Evolutionary conservation across 2,113 vertebrate genomes (phyloP).

Genomic region (Orthochromis malagaraziensis): DNA sequence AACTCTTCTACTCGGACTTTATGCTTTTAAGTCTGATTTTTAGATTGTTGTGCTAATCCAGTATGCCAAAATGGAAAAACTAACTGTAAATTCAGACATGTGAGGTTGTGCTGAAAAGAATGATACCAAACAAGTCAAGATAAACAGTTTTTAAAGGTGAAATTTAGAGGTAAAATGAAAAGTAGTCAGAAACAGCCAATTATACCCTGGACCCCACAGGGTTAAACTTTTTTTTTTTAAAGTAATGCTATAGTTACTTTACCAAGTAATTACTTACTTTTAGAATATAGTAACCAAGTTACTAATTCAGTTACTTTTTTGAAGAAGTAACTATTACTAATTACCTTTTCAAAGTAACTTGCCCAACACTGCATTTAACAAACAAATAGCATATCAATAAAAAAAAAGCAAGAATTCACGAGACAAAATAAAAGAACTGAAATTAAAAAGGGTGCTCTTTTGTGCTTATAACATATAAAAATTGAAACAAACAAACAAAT

Average conservation of each 20-base stretch:
- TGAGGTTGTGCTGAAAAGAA: too few species aligned
- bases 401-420: not conserved
- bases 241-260: not conserved
- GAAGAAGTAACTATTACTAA: accelerated
- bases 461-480: not conserved
- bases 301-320: not conserved
- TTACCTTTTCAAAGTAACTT: not conserved
- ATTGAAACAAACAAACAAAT: not conserved
- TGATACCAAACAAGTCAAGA: too few species aligned
- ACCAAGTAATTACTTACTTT: not conserved
- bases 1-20: not conserved
- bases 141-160: not conserved
- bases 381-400: not conserved
- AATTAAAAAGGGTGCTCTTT: not conserved
- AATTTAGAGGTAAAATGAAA: not conserved
- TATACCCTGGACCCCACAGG: not conserved
- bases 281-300: not conserved
- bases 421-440: not conserved
- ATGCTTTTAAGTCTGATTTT: not conserved
- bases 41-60: not conserved
- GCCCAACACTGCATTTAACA: accelerated
- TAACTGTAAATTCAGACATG: too few species aligned
- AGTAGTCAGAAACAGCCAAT: not conserved
- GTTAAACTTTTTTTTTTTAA: not conserved
- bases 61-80: not conserved